Percentiles rank a stretch among this genome's conserved stretches.
Evolutionary conservation across 2,888 invertebrate genomes (phyloP).

Genomic region (Rhagium mordax): DNA sequence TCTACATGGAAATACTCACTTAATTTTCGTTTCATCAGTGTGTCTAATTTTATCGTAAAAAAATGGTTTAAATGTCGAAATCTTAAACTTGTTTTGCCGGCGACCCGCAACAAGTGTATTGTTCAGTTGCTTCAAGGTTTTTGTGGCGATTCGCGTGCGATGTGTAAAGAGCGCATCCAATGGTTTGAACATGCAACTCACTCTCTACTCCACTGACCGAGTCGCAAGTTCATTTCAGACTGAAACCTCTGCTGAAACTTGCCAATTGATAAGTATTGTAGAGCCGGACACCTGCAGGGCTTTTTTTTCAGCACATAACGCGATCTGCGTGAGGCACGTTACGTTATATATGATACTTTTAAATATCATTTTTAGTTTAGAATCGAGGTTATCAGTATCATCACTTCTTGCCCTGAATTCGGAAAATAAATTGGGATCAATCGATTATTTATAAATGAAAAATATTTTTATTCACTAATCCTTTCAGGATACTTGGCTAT

Average conservation of each 20-base stretch:
- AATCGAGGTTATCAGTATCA: conserved; percentile 5
- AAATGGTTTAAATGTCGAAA: neutral
- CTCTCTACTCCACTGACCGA: conserved; percentile 65
- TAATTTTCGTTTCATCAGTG: neutral
- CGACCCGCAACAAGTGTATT: conserved; percentile 9
- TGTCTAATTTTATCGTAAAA: neutral
- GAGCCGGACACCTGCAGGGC: conserved; percentile 7
- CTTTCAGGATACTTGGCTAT: no score
- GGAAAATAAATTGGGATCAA: no score
- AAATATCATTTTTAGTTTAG: neutral
- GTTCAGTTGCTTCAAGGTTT: conserved; percentile 11
- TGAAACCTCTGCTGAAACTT: conserved; percentile 38
- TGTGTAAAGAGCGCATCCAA: conserved; percentile 15
- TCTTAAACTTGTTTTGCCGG: neutral
- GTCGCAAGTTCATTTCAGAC: conserved; percentile 47
- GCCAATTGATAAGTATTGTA: conserved; percentile 33
- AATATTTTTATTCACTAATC: no score
- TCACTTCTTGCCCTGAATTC: conserved; percentile 7
- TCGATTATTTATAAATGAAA: no score
- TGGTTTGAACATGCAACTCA: conserved; percentile 46
- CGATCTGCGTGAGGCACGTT: neutral
- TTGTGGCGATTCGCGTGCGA: conserved; percentile 25
- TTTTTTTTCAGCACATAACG: conserved; percentile 15
- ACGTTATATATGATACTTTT: neutral
- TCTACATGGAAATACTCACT: neutral